These are phyloP conservation scores for Agrilus mali DNA, from an alignment of 2,888 invertebrate genomes.

Conservation along the genomic window DNA sequence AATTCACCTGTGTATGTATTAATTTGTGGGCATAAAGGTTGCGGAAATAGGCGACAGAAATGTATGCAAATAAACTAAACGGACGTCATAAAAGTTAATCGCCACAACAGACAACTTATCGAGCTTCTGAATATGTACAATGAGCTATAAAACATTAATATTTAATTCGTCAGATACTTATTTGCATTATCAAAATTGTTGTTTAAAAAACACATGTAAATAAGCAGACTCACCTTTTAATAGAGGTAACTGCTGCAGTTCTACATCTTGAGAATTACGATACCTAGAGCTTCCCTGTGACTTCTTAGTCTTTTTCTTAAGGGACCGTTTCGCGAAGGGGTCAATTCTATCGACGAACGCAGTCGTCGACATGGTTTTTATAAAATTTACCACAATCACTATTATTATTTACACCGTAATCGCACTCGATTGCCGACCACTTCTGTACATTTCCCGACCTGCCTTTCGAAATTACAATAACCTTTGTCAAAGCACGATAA, in stretches of 20 bases:
- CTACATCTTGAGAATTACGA: conserved; percentile 95
- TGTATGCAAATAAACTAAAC: no score
- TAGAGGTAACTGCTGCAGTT: conserved; percentile 88
- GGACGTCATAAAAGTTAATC: no score
- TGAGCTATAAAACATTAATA: no score
- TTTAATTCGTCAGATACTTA: no score
- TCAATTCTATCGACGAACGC: conserved; percentile 98
- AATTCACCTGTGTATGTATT: no score
- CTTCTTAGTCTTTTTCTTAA: conserved; percentile 97
- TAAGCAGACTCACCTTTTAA: conserved; percentile 72
- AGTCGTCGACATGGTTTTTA: conserved; percentile 57
- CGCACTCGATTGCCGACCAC: conserved; percentile 19
- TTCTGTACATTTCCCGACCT: conserved; percentile 28
- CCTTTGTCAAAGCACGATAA: conserved; percentile 26
- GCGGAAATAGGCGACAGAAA: no score
- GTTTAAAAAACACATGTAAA: no score
- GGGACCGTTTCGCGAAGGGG: conserved; percentile 95
- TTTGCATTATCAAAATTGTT: no score
- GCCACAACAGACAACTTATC: no score
- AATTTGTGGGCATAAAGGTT: no score
- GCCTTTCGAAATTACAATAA: conserved; percentile 14
- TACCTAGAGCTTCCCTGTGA: conserved; percentile 98
- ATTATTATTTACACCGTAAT: conserved; percentile 17
- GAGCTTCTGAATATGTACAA: no score
- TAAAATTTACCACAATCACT: conserved; percentile 5